Evolutionary conservation across 2,797 vertebrate species (phyloP).

Genomic region (Oreochromis grahami): DNA sequence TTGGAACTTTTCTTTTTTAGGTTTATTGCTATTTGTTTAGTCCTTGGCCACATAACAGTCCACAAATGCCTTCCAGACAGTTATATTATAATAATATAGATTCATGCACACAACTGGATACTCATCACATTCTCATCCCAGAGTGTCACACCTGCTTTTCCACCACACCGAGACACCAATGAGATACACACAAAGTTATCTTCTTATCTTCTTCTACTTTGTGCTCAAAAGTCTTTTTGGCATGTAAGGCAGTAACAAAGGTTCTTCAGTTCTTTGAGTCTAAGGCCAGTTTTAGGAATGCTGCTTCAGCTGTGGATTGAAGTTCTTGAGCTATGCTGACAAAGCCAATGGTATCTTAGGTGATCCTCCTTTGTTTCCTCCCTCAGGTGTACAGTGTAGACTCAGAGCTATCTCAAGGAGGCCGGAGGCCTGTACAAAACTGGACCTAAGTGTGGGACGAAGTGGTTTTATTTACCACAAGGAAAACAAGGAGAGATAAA

Average conservation of each 20-base stretch:
- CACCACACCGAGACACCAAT: not conserved
- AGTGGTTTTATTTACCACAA: not conserved
- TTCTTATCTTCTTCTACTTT: not conserved
- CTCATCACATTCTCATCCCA: not conserved
- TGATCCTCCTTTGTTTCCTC: not conserved
- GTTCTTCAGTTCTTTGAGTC: not conserved
- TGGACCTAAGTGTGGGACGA: accelerated
- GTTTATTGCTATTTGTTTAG: not conserved
- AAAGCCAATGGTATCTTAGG: not conserved
- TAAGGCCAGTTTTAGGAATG: not conserved
- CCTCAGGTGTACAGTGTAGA: not conserved
- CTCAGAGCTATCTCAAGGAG: not conserved
- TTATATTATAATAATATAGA: not conserved
- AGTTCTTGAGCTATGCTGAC: accelerated
- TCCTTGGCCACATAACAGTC: not conserved
- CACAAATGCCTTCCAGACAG: not conserved
- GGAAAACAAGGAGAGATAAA: accelerated
- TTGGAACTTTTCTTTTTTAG: not conserved
- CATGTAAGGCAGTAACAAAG: not conserved
- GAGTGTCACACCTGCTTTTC: not conserved
- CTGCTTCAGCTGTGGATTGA: not conserved
- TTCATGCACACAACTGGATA: not conserved
- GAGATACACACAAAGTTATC: not conserved
- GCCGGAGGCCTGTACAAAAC: not conserved
- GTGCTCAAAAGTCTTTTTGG: not conserved